These are phyloP conservation scores for Lichenostomus cassidix DNA, from an alignment of 2,113 vertebrate species.

Conservation along the genomic window DNA sequence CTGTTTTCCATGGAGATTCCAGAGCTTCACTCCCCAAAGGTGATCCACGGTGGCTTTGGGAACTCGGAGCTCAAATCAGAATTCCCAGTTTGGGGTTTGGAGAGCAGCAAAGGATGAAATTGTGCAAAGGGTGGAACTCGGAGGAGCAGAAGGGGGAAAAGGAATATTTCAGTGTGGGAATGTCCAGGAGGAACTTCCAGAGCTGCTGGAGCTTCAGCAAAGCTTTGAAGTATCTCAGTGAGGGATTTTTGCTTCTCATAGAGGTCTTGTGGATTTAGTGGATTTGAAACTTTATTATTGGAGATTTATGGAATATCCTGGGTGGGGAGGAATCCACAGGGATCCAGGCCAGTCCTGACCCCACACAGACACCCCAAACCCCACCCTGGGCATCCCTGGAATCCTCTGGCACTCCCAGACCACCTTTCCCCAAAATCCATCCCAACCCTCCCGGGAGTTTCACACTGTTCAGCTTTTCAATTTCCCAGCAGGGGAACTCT, in stretches of 20 bases:
- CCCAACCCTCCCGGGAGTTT: accelerated
- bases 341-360: neutral
- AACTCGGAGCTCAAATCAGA: no score
- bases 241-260: neutral
- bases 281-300: neutral
- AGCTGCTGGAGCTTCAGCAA: accelerated
- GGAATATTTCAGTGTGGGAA: neutral
- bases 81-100: no score
- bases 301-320: neutral
- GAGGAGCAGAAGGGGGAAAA: neutral
- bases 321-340: neutral
- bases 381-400: neutral
- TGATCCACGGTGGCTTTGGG: no score
- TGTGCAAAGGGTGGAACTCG: neutral
- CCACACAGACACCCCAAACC: neutral
- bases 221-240: neutral
- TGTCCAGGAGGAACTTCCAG: neutral
- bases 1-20: no score
- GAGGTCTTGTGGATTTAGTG: neutral
- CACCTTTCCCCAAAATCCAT: neutral
- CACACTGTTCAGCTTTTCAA: accelerated
- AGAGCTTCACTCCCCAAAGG: no score
- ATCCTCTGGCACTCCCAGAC: neutral
- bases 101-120: no score
- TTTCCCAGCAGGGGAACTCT: neutral